Evolutionary conservation across 1,140 invertebrate species (phyloP), one percentile per base, ranked within the genome.

Genomic region (Phymorhynchus buccinoides): DNA sequence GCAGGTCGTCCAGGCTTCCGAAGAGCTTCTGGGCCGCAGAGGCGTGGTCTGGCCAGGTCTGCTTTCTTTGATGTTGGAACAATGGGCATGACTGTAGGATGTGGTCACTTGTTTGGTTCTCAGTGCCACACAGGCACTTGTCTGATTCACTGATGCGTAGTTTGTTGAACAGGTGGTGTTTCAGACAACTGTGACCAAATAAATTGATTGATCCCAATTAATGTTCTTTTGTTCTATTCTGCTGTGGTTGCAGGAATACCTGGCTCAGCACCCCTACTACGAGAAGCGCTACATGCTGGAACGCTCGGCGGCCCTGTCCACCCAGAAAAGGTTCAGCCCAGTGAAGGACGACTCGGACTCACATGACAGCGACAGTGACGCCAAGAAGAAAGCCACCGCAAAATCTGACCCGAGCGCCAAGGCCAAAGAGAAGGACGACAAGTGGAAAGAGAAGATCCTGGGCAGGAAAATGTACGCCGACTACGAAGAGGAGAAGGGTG

Each of bases 281-380:
- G 92, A 92, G 82, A 89, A 89, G 80, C 88, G 89, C 37, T 86
- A 84, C 39, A 89, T 89, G 27, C 83, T 91, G 35, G 91, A 92
- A 44, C 88, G 88, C 68, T 89, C 88, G 4, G 89, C 89, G n/a
- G 86, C 86, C 35, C 77, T 90, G 41, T 68, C 84, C 30, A 62
- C 77, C 6, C 88, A 82, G 68, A 87, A 88, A 85, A 62, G 35
- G 22, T 35, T 35, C 80, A 82, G 75, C 66, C 48, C 80, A 78
- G 56, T 42, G 83, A 41, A 52, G 56, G 73, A 79, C 41, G 82
- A 86, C 41, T 75, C 56, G 39, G 73, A 84, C n/a, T 83, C 84
- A 56, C 32, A 86, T 71, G 79, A 84, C 56, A 85, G 85, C 35
- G 68, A 75, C 35, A 41, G 73, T 41, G 73, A 75, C 16, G 35